A percentile compares a stretch with the other conserved stretches of the same genome.
Evolutionary conservation across 1,140 invertebrate genomes (phyloP).

Genomic region (Leptinotarsa defecta): DNA sequence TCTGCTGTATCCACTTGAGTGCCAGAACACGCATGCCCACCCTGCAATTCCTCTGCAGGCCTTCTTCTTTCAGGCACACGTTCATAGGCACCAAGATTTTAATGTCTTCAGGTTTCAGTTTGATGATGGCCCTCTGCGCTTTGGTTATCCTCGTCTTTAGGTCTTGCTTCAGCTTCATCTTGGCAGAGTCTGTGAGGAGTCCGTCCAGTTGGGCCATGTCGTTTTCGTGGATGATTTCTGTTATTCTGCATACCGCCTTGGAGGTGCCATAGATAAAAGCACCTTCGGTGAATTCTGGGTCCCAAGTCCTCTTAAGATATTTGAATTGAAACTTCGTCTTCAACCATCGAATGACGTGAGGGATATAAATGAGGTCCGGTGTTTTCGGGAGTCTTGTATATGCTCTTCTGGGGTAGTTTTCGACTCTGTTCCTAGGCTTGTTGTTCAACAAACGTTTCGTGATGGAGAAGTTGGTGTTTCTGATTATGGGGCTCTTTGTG

Average conservation of each 20-base stretch:
- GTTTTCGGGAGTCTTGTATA: conserved; percentile 42
- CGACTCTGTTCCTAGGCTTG: background rate
- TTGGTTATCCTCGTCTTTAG: conserved; percentile 42
- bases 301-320: conserved; percentile 50
- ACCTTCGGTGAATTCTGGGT: conserved; percentile 53
- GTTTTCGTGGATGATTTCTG: conserved; percentile 50
- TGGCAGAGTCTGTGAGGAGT: conserved; percentile 44
- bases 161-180: conserved; percentile 42
- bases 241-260: conserved; percentile 51
- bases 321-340: conserved; percentile 52
- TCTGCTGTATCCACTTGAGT: conserved; percentile 49
- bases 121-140: conserved; percentile 47
- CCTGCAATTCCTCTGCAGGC: conserved; percentile 41
- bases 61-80: conserved; percentile 41
- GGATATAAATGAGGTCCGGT: conserved; percentile 53
- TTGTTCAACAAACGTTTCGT: background rate
- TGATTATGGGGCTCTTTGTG: background rate
- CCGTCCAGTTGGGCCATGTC: conserved; percentile 43
- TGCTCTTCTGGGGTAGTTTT: conserved; percentile 2
- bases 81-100: conserved; percentile 53
- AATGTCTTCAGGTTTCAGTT: conserved; percentile 49
- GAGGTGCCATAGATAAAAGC: conserved; percentile 53
- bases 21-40: conserved; percentile 44
- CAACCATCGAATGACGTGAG: conserved; percentile 51
- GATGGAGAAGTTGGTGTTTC: background rate